Evolutionary conservation across 2,888 invertebrate genomes (phyloP), one percentile per base, ranked within the genome.

Genomic region (Nephrotoma flavescens): DNA sequence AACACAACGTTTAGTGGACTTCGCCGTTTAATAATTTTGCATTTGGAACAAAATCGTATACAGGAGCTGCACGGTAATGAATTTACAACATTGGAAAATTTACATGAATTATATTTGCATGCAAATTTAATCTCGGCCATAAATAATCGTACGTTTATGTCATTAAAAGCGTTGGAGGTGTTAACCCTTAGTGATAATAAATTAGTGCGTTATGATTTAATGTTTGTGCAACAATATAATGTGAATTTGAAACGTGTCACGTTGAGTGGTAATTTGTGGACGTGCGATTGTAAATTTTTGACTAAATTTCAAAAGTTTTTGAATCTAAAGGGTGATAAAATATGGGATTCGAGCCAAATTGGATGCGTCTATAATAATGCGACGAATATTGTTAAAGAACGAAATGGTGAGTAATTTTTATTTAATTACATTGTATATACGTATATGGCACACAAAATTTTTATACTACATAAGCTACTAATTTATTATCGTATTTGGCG

Each of bases 1-100:
- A 98, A 98, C 92, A 96, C 97, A 90, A 97, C 97, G 6, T 97
- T 98, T 92, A 96, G 96, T 91, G 97, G 97, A 86, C 92, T 98
- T 90, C 94, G 95, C 90, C 94, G 96, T 89, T 93, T 97, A 89
- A 93, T 94, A 87, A 93, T 96, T 88, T 93, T 98, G 88, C 97
- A 98, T 92, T 93, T 98, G 90, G 97, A 98, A 92, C 95, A 96
- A 90, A 98, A 98, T 91, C 94, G 94, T 90, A 95, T 98, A 89
- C 94, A 94, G 90, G 94, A 95, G 89, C 92, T 98, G 88, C 92
- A 95, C 89, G 97, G 97, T 86, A 96, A 95, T 90, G 97, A 97
- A 91, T 93, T 98, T 90, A 94, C 95, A 88, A 95, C 95, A 88
- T 92, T 98, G 89, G 96, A 96, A 90, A 95, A 95, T 91, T 93